Percentiles rank a stretch among this genome's conserved stretches.
These are phyloP conservation scores for Fabriciana adippe DNA, from an alignment of 2,888 invertebrate species.

Conservation along the genomic window DNA sequence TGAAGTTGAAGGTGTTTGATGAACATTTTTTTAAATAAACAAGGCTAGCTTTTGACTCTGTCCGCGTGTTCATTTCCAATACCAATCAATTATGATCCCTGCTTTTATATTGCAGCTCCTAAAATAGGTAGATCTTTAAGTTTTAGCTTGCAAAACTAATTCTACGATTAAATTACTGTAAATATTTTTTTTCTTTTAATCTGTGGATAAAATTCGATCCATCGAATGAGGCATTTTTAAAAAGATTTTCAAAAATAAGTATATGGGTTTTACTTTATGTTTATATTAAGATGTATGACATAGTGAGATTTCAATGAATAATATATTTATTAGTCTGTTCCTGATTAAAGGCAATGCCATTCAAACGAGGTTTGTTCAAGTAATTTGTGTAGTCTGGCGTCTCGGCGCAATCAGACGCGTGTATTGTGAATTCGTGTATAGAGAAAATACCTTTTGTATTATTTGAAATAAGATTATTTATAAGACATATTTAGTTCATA, in stretches of 20 bases:
- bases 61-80: too few species aligned
- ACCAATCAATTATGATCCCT: too few species aligned
- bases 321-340: conserved; percentile 14
- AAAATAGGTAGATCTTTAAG: too few species aligned
- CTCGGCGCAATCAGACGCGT: conserved; percentile 71
- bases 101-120: too few species aligned
- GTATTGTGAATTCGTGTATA: conserved; percentile 52
- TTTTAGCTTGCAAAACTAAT: too few species aligned
- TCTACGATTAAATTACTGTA: too few species aligned
- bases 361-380: conserved; percentile 51
- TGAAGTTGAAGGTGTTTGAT: too few species aligned
- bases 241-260: neutral
- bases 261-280: neutral
- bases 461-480: neutral
- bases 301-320: neutral
- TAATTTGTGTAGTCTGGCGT: conserved; percentile 52
- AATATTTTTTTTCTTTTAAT: too few species aligned
- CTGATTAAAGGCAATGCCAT: conserved; percentile 30
- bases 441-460: conserved; percentile 5
- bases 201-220: too few species aligned
- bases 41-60: too few species aligned
- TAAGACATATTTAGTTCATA: neutral
- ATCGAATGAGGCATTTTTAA: too few species aligned
- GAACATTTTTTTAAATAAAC: too few species aligned
- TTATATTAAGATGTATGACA: neutral